Evolutionary conservation across 2,888 invertebrate genomes (phyloP), one percentile per base, ranked within the genome.

Genomic region (Hartigia nigra): DNA sequence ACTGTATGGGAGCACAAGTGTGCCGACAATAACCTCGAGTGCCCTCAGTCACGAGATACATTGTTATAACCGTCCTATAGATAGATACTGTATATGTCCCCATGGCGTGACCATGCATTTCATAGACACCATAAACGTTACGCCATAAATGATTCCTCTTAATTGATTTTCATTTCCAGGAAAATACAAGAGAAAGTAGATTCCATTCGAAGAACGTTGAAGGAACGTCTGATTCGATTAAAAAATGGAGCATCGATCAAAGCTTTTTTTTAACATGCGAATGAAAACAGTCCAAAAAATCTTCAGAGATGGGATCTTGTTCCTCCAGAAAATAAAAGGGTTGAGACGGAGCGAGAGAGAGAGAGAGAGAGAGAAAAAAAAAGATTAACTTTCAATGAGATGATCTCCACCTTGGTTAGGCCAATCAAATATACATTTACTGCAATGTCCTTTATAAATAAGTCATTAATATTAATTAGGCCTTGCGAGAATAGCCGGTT

Each of bases 381-480:
- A 9, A 5, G 55, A 23, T 14, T 23, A 9, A 23, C 23, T 55
- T 55, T 23, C 55, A 14, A 55, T 2, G 2, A 55, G 9, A 55
- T 23, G 9, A 55, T 23, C 14, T 23, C 14, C 55, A 3, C 2
- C 55, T 9, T 55, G 55, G 55, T 55, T 55, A 23, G 23, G 69
- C 77, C 83, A 83, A 86, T 86, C 80, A 85, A 85, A 86, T 78
- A 76, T 81, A 83, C 82, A 82, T 86, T 82, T 84, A 83, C 79
- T 77, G 34, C 36, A 76, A 75, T 84, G 83, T 84, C 85, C 82
- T 85, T 85, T 72, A 70, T 76, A 74, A 72, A 69, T 76, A 74
- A 35, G 75, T 76, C 70, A 72, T 72, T 31, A 72, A 72, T 72
- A 72, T 72, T 72, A 72, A 72, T 31, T 72, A 35, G 31, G 72